Evolutionary conservation across 2,888 invertebrate species (phyloP).

Genomic region (Metallyticus violacea): DNA sequence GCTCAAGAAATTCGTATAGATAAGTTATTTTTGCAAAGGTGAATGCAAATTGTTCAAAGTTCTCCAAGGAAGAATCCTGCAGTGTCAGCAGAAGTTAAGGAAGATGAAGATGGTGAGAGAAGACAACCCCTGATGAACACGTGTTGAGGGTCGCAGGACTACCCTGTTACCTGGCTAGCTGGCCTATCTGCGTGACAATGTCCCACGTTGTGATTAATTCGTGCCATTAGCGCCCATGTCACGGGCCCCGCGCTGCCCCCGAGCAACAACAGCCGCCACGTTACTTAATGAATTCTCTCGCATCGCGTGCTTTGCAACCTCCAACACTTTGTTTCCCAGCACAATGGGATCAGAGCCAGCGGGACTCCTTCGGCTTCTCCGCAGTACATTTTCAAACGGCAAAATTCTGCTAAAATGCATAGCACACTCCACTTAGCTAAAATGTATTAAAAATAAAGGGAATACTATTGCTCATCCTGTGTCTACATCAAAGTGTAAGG

Average conservation of each 20-base stretch:
- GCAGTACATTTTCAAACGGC: no score
- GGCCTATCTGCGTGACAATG: conserved; percentile 14
- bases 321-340: conserved; percentile 10
- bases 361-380: background rate
- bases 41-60: no score
- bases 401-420: no score
- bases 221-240: conserved; percentile 20
- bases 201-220: conserved; percentile 24
- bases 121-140: background rate
- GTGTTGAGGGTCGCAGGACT: background rate
- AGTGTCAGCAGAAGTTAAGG: no score
- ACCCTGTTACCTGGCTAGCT: background rate
- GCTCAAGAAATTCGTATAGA: no score
- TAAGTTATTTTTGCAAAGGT: no score
- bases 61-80: background rate
- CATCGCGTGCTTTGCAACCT: conserved; percentile 16
- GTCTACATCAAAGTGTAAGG: no score
- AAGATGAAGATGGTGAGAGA: background rate
- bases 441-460: no score
- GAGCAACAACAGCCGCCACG: background rate
- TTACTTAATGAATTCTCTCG: conserved; percentile 14
- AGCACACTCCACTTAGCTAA: no score
- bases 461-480: no score
- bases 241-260: background rate
- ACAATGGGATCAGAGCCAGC: background rate